Base-by-base conservation (phyloP, 2,113 vertebrate species). In the Lethenteron camtschaticum region DNA sequence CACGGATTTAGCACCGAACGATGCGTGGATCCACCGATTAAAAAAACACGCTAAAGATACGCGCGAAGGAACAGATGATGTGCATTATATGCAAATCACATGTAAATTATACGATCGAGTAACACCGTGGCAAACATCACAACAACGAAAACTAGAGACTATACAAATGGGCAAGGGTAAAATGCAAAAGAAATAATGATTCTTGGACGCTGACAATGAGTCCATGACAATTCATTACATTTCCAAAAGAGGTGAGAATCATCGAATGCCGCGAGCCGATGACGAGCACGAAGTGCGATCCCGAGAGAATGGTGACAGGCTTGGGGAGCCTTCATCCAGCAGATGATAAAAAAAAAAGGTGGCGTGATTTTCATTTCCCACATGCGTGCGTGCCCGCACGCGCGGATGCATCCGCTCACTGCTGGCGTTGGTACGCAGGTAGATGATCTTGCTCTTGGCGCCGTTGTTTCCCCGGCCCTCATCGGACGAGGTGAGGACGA, bases 361-460 rank as follows among this genome's bases (percentile, higher is more conserved):
- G 13, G 56, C 24, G 9, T 7, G 41, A 6, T 41, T 41, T 41
- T 41, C 41, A 41, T 41, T 41, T 41, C 41, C 41, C 4, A 41
- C 41, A 41, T 41, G 41, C 41, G 41, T 41, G 5, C 6, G 5
- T 41, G 41, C 5, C 41, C 6, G 41, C 41, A 10, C 9, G 60
- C n/a, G 20, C n/a, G n/a, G 20, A 2, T 0, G 1, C 11, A 68
- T 1, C 55, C 1, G 81, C 90, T 84, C 74, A 99, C 94, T 84
- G 1, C 86, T 85, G 71, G 90, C 87, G 0, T 86, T 82, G 70
- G 94, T 99, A 72, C 87, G 86, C 69, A 96, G 79, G 1, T 99
- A 99, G 78, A 96, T 89, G 78, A 99, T 99, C 69, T 89, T 79
- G 1, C 87, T 96, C 79, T 96, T 99, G n/a, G 94, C 94, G 9